Evolutionary conservation across 2,888 invertebrate species (phyloP), one percentile per base, ranked within the genome.

Genomic region (Chrysolina haemoptera): DNA sequence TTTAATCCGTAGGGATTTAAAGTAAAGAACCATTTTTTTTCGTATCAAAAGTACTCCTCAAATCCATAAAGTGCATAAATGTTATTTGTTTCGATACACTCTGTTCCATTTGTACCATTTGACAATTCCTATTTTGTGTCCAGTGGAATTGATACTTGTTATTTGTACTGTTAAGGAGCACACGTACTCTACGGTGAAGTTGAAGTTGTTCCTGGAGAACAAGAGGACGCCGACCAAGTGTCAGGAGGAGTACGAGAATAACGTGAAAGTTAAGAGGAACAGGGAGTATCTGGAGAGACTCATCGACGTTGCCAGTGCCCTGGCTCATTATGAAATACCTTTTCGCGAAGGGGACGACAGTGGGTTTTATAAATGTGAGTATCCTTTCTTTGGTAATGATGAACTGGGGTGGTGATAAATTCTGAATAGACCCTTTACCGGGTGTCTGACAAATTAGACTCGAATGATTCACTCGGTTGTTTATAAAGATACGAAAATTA

Each of bases 201-300:
- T 74, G 63, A 70, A 70, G 46, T 53, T 74, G 50, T 46, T 74
- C 62, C 27, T 53, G 53, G 70, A 70, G 41, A 67, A 46, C 1
- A 63, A 70, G 20, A 68, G 63, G 41, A 18, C 16, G 18, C 35
- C 10, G 5, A 66, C 62, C 8, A n/a, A 40, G 6, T 62, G 12
- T 10, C 35, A 40, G 11, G 43, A 67, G 4, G 63, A 70, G n/a
- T 48, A 53, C 20, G 74, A 70, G 55, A 67, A 67, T 4, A 74
- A 67, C 12, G 67, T 59, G 5, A 53, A 67, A 43, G 70, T 74
- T 6, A 70, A 70, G 22, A 27, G 74, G 18, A 74, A 74, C 50
- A 62, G 74, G 43, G 70, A 74, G 40, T 74, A 74, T 40, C 62
- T 74, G 68, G 74, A 74, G 55, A 70, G 74, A 27, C 27, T 74